These are phyloP conservation scores for Aleiodes leptofemur DNA, from an alignment of 2,888 invertebrate genomes.

Conservation along the genomic window DNA sequence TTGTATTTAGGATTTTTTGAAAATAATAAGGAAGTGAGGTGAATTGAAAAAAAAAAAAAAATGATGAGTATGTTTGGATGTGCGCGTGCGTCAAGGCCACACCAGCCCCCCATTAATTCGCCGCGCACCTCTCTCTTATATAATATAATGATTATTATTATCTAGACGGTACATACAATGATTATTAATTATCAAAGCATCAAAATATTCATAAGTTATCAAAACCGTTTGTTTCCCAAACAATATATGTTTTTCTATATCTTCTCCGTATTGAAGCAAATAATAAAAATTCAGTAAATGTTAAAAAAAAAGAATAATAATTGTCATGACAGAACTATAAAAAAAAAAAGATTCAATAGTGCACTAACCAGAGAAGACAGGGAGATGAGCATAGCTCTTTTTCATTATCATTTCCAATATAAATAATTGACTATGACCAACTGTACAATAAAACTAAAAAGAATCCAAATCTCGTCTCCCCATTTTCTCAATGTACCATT, in stretches of 20 bases:
- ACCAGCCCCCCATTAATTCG: constrained; percentile 67
- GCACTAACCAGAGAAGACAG: neutral
- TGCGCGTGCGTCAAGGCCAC: constrained; percentile 69
- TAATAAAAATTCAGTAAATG: constrained; percentile 75
- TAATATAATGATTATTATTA: constrained; percentile 75
- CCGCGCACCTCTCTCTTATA: constrained; percentile 72
- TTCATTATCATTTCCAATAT: too few species aligned
- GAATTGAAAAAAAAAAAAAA: constrained; percentile 48
- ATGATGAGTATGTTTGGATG: constrained; percentile 62
- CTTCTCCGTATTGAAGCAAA: constrained; percentile 74
- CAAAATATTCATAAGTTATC: constrained; percentile 75
- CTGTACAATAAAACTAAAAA: too few species aligned
- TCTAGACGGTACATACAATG: constrained; percentile 73
- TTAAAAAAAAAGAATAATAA: constrained; percentile 60
- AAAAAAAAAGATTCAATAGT: constrained; percentile 2
- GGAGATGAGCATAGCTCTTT: too few species aligned
- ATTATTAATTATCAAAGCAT: constrained; percentile 73
- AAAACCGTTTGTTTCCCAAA: constrained; percentile 73
- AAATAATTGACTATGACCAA: too few species aligned
- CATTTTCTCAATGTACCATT: neutral
- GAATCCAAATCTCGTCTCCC: neutral
- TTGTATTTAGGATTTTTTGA: constrained; percentile 62
- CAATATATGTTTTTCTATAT: constrained; percentile 75
- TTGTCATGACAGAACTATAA: constrained; percentile 1
- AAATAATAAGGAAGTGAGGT: constrained; percentile 52